Base-by-base conservation (phyloP, 2,113 vertebrate species). In the Ornithorhynchus anatinus region DNA sequence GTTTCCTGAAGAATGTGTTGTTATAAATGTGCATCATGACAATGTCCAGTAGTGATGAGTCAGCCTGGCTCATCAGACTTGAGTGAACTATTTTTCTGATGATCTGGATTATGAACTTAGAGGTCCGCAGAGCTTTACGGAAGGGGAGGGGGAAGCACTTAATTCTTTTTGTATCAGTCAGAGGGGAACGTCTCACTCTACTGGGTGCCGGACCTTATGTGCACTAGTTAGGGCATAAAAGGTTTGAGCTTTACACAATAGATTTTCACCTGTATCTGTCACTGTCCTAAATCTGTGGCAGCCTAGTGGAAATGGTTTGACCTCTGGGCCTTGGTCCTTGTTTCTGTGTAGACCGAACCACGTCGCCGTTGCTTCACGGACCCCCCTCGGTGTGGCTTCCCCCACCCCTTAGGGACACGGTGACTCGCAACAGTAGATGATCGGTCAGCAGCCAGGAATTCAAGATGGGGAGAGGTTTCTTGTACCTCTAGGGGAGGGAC, bases 1-100 rank as follows among this genome's bases (percentile, higher is more conserved):
- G 93, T 96, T 97, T 95, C 93, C 94, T 96, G 94, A 96, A 95
- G 92, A 93, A 95, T 95, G 94, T 96, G 94, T 94, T 88, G 89
- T 86, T 96, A n/a, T n/a, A n/a, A 92, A 89, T 89, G 90, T 96
- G 92, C 94, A 96, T 96, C 96, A 96, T 95, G 95, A 95, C 92
- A 94, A 86, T 94, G 91, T 89, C 86, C 84, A 89, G 88, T 77
- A 57, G 78, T 44, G 81, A 80, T 69, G 59, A 88, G 81, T 84
- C 82, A 31, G 66, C 73, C 79, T 75, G 79, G 87, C 85, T 86
- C 71, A 84, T 75, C 84, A 88, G 40, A 75, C 71, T n/a, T 71
- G 72, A 89, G 82, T 86, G 83, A 78, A 84, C 79, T 69, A 0
- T 86, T 85, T 81, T 89, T 85, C 86, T 89, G 82, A 64, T 74